phyloP scores from a whole-genome alignment of 1,140 invertebrate species.

The Melitaea cinxia region DNA sequence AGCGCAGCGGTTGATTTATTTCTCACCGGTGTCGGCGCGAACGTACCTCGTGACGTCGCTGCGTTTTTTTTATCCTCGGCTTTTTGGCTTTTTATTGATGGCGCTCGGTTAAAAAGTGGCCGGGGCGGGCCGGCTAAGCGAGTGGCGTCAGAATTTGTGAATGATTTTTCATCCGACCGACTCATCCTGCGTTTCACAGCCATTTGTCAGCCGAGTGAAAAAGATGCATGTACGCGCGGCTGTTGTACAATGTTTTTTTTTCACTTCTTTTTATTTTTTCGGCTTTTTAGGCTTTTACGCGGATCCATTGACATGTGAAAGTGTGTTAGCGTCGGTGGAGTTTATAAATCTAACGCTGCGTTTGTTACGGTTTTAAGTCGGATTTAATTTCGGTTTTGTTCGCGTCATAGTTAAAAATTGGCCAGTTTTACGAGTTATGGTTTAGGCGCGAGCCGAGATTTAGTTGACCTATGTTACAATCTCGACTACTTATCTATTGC shows the following conservation, averaged over 20 bases:
- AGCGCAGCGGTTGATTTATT: constrained; percentile 72
- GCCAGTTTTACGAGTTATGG: constrained; percentile 34
- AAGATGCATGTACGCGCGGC: constrained; percentile 73
- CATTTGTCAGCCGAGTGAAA: constrained; percentile 77
- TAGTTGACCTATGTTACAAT: neutral
- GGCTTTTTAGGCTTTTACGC: constrained; percentile 77
- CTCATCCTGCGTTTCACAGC: constrained; percentile 71
- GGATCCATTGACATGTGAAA: constrained; percentile 78
- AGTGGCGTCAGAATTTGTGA: constrained; percentile 75
- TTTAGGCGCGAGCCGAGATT: constrained; percentile 24
- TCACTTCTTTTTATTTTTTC: constrained; percentile 51
- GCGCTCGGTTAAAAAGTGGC: constrained; percentile 74
- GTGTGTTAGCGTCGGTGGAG: constrained; percentile 73
- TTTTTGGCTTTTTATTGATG: constrained; percentile 76
- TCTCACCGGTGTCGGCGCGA: constrained; percentile 68
- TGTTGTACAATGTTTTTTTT: constrained; percentile 40
- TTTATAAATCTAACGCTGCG: constrained; percentile 69
- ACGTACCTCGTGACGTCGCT: constrained; percentile 73
- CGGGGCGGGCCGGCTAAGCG: constrained; percentile 57
- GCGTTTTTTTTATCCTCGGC: constrained; percentile 65
- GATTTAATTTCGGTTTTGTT: constrained; percentile 55
- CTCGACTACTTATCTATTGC: too few relatives aligned
- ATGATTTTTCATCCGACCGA: constrained; percentile 74
- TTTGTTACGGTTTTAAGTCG: constrained; percentile 53
- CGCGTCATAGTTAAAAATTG: constrained; percentile 36